These are phyloP conservation scores for Vidua chalybeata DNA, from an alignment of 2,113 vertebrate species.

Conservation along the genomic window DNA sequence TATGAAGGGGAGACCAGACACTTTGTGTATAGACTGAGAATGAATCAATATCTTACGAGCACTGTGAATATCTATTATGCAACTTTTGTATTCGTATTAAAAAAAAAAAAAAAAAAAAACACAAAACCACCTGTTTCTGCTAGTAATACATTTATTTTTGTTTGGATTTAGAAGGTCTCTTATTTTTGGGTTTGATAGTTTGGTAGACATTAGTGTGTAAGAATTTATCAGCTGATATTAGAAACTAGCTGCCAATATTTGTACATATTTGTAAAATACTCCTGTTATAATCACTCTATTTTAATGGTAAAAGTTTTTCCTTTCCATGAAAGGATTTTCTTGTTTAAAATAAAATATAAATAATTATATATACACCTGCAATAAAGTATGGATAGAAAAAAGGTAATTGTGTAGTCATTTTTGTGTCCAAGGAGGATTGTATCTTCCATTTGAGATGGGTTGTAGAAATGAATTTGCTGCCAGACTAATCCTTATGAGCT, in stretches of 20 bases:
- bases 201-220: not conserved
- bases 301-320: constrained; percentile 57
- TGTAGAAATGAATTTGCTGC: not conserved
- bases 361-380: constrained; percentile 50
- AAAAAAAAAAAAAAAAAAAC: not conserved
- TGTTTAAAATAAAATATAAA: constrained; percentile 47
- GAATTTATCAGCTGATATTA: constrained; percentile 35
- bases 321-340: constrained; percentile 71
- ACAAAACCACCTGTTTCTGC: not conserved
- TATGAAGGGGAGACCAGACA: not conserved
- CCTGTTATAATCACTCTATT: constrained; percentile 22
- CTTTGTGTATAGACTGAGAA: not conserved
- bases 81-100: constrained; percentile 26
- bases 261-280: constrained; percentile 67
- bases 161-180: not conserved
- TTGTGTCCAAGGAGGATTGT: not conserved
- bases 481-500: not conserved
- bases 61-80: constrained; percentile 64
- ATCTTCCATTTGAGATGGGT: not conserved
- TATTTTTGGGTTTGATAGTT: constrained; percentile 10
- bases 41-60: not conserved
- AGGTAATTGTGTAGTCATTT: not conserved
- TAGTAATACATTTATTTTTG: constrained; percentile 7
- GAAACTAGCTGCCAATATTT: constrained; percentile 58
- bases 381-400: constrained; percentile 64